Evolutionary conservation across 2,888 invertebrate species (phyloP).

Genomic region (Ametastegia equiseti): DNA sequence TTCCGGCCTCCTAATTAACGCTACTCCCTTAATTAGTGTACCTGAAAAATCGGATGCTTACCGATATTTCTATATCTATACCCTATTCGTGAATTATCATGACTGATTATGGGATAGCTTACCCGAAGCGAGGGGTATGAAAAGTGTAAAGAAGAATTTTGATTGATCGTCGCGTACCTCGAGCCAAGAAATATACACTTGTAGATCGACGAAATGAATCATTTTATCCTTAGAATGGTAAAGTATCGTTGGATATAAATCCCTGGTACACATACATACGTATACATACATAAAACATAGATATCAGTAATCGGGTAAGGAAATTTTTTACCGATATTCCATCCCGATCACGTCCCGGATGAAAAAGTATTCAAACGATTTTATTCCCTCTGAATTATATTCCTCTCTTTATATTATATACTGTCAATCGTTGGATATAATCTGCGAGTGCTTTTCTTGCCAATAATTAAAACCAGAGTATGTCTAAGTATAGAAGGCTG

Average conservation of each 20-base stretch:
- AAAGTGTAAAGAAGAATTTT: slow-evolving; percentile 24
- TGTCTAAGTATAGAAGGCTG: no score
- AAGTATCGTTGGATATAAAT: background rate
- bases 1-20: no score
- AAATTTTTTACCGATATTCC: background rate
- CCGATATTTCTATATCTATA: no score
- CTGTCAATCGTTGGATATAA: background rate
- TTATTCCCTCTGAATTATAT: background rate
- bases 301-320: background rate
- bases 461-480: background rate
- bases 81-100: no score
- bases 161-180: background rate
- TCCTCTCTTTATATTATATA: background rate
- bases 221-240: background rate
- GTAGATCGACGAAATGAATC: slow-evolving; percentile 14
- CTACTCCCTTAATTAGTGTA: no score
- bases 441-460: background rate
- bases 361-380: slow-evolving; percentile 7
- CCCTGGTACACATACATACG: background rate
- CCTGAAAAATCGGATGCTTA: no score
- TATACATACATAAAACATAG: no score
- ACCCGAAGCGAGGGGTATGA: background rate
- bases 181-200: slow-evolving; percentile 16
- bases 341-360: slow-evolving; percentile 4
- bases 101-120: no score